Percentiles rank a stretch among this genome's conserved stretches.
Conservation (phyloP, 2,113 vertebrate species). For the Sylvilagus bachmani region DNA sequence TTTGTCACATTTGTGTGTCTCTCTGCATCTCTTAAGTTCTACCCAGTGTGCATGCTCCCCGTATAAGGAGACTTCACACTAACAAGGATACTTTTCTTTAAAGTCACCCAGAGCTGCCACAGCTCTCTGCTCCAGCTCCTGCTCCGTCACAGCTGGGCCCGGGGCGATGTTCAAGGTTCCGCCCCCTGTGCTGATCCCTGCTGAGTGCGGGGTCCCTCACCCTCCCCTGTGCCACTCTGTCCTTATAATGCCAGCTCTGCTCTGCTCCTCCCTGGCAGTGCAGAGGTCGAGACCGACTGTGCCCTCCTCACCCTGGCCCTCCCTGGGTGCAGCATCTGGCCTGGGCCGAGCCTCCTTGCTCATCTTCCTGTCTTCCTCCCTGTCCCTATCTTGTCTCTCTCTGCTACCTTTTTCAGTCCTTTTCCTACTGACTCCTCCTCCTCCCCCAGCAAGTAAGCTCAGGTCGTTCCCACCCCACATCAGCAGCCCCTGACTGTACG, state of each 20-base stretch:
- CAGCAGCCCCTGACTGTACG: rapidly evolving
- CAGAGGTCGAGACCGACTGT: not conserved
- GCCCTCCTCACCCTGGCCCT: not conserved
- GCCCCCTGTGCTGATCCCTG: not conserved
- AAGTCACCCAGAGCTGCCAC: not conserved
- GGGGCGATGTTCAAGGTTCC: no score
- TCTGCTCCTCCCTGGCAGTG: not conserved
- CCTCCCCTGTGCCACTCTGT: not conserved
- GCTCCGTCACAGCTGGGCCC: no score
- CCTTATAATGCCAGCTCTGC: not conserved
- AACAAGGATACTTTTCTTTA: not conserved
- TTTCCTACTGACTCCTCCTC: not conserved
- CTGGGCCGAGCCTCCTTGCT: not conserved
- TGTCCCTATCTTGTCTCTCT: not conserved
- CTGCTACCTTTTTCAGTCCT: no score
- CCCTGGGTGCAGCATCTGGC: not conserved
- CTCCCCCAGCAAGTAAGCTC: not conserved
- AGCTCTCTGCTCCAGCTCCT: rapidly evolving
- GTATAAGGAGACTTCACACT: not conserved
- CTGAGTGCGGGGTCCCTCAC: rapidly evolving
- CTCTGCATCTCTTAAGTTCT: not conserved
- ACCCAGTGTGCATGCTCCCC: not conserved
- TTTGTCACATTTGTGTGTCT: not conserved
- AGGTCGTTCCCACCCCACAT: not conserved
- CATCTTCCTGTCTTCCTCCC: not conserved